Base-by-base conservation (phyloP, 2,888 invertebrate genomes). In the Ornithoptera priamus region DNA sequence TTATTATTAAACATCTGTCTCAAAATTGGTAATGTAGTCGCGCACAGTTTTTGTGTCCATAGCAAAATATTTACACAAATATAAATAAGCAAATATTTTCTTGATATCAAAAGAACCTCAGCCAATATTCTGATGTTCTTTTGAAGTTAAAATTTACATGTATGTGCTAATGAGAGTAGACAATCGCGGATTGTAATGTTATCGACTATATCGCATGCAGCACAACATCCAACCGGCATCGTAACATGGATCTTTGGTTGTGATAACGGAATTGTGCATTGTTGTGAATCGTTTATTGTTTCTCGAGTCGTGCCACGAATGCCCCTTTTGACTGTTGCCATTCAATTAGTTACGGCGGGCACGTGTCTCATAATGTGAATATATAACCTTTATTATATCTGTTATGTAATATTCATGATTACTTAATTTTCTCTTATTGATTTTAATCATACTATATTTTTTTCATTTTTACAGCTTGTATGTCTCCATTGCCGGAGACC, bases 241-340 rank as follows among this genome's bases (percentile, higher is more conserved):
- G 73, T 71, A 71, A 69, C 76, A 72, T 71, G 75, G 81, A 84
- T 84, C 79, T 77, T 75, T 72, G 72, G 72, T 77, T 72, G 67
- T 76, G 83, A 83, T 84, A 80, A 65, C 72, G 73, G 75, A 74
- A 77, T 78, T 78, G 76, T 75, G 74, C 74, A 77, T 78, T 79
- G 72, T 76, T 74, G 77, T 84, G 80, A 81, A 82, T 81, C 75
- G 76, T 77, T 82, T 80, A 82, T 84, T 85, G 81, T 83, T 77
- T 79, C 72, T 72, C 72, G 74, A 75, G 74, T 80, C 81, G 79
- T 82, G 81, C 80, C 76, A 80, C 76, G 80, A 83, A 84, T 85
- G 78, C 72, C 75, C 76, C 72, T 30, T 77, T 77, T 78, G 75
- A 79, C 79, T 78, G 76, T 77, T 75, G 75, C 78, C 75, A 76